These are phyloP conservation scores for Mormyrops attenuatus DNA, from an alignment of 2,797 vertebrate genomes.

Conservation along the genomic window DNA sequence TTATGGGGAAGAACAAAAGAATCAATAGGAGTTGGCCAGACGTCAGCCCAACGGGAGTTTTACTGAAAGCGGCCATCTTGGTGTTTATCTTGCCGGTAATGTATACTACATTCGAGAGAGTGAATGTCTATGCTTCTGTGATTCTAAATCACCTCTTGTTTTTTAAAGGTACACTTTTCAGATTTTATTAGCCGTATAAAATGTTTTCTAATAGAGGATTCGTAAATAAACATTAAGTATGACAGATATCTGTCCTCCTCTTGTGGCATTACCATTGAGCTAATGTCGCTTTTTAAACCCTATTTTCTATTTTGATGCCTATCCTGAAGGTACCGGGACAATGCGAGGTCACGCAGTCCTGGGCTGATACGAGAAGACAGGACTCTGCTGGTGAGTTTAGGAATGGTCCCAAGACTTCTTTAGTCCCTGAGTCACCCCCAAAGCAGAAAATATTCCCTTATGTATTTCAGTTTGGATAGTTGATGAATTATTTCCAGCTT, in stretches of 20 bases:
- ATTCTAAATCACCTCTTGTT: neutral
- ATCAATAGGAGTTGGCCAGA: conserved; percentile 10
- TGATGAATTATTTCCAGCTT: neutral
- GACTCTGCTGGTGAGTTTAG: conserved; percentile 47
- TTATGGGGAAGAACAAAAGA: neutral
- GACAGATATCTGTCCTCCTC: neutral
- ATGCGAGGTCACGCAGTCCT: conserved; percentile 46
- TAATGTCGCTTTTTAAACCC: neutral
- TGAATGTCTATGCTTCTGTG: neutral
- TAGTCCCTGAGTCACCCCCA: neutral
- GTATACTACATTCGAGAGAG: neutral
- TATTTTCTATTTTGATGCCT: neutral
- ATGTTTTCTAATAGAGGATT: neutral
- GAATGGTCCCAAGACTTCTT: neutral
- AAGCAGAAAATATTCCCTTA: neutral
- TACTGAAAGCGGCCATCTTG: conserved; percentile 41
- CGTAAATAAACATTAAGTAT: neutral
- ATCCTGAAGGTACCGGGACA: conserved; percentile 47
- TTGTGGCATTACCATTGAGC: neutral
- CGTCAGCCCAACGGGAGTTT: conserved; percentile 54
- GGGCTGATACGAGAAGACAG: conserved; percentile 29
- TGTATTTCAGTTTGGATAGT: neutral
- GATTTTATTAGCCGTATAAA: conserved; percentile 29
- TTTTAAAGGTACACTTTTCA: neutral
- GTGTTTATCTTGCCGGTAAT: conserved; percentile 52